These are phyloP conservation scores for Tympanoctomys barrerae DNA, from an alignment of 2,797 vertebrate species.

Conservation along the genomic window DNA sequence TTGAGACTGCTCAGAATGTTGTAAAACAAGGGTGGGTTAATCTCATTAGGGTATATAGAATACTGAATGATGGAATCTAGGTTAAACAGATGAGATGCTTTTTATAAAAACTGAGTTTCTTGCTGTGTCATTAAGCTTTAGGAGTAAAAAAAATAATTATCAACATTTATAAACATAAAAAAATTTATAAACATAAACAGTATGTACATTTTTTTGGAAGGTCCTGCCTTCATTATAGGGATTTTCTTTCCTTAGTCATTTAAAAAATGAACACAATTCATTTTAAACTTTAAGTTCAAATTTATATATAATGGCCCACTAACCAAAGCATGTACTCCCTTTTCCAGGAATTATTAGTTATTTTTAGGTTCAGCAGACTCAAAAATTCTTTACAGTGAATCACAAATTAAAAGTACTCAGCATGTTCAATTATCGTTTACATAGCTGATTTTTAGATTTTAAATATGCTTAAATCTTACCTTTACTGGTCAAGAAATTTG, in stretches of 20 bases:
- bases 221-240: neutral
- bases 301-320: neutral
- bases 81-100: neutral
- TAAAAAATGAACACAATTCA: neutral
- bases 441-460: constrained; percentile 28
- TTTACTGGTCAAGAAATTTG: constrained; percentile 61
- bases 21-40: neutral
- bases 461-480: constrained; percentile 19
- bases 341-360: constrained; percentile 5
- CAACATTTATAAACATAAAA: neutral
- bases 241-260: neutral
- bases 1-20: neutral
- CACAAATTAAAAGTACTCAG: neutral
- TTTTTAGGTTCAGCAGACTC: neutral
- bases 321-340: constrained; percentile 28
- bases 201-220: neutral
- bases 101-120: neutral
- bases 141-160: constrained; percentile 38
- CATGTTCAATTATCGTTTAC: constrained; percentile 23
- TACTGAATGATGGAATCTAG: neutral
- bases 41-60: neutral
- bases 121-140: neutral
- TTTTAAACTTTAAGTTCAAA: constrained; percentile 51
- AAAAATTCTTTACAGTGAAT: constrained; percentile 6
- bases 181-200: neutral